These are phyloP conservation scores for Saccostrea glomerata DNA, from an alignment of 1,140 invertebrate species.

Conservation along the genomic window DNA sequence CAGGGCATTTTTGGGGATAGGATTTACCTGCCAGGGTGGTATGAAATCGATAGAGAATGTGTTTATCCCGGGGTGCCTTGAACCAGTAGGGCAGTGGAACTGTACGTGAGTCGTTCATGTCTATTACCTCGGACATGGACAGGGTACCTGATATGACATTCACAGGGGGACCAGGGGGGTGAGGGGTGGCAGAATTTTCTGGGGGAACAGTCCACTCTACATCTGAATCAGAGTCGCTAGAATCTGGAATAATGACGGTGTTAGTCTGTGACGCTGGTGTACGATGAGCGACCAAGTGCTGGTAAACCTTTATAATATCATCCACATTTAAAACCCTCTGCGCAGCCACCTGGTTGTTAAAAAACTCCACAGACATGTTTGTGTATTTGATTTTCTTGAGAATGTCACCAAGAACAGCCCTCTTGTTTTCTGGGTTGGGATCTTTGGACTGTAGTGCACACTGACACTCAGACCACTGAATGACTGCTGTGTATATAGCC, in stretches of 20 bases:
- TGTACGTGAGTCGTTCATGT: background rate
- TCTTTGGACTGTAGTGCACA: background rate
- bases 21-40: background rate
- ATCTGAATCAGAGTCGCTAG: background rate
- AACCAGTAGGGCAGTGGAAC: slow-evolving; percentile 11
- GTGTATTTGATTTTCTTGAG: slow-evolving; percentile 17
- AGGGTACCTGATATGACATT: background rate
- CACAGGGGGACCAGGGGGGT: background rate
- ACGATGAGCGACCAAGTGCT: background rate
- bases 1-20: background rate
- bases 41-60: background rate
- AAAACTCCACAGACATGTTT: background rate
- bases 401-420: background rate
- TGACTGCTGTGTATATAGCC: background rate
- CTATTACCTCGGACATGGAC: background rate
- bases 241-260: background rate
- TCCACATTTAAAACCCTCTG: slow-evolving; percentile 10
- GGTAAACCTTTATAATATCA: slow-evolving; percentile 5
- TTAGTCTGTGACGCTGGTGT: background rate
- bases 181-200: background rate
- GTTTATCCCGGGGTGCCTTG: background rate
- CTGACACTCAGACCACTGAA: slow-evolving; percentile 16
- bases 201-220: background rate
- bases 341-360: background rate
- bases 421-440: background rate